Evolutionary conservation across 1,140 invertebrate genomes (phyloP), one percentile per base, ranked within the genome.

Genomic region (Oppia nitens): DNA sequence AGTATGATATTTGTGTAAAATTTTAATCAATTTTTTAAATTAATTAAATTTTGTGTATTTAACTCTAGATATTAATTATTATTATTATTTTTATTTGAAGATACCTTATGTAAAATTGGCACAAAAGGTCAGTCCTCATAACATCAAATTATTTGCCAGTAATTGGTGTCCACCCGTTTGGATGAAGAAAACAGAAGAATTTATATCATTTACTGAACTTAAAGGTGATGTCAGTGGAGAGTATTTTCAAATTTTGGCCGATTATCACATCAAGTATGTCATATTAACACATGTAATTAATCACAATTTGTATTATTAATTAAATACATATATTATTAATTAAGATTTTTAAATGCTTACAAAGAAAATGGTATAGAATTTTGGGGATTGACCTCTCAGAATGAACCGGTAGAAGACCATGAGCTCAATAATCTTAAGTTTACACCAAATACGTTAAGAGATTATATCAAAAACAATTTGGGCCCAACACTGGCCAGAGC

Each of bases 141-240:
- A 70, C 52, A 62, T 81, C 66, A 65, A 75, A 57, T 70, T 89
- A 1, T 72, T 90, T n/a, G n/a, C 77, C 0, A 77, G 81, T 12
- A 77, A 84, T 0, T 95, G 91, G 91, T 83, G 81, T 55, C 78
- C 90, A 0, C 92, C 92, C 0, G 70, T 74, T 4, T 96, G 89
- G 90, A 95, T 96, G 90, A 96, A 96, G 72, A 83, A 80, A 0
- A 87, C 84, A 64, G 73, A 82, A 23, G 71, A 69, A 53, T 72
- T 77, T 63, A 73, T 70, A 57, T 77, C 77, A 14, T 65, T 68
- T 21, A 79, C 79, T 1, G 61, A 63, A 23, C 67, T 95, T 1
- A 79, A 79, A 61, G 69, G 71, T 1, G 71, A 68, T 51, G 66
- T 71, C 21, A 72, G 72, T 40, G 75, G 73, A 17, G 59, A 81